Evolutionary conservation across 2,113 vertebrate genomes (phyloP).

Genomic region (Odobenus rosmarus): DNA sequence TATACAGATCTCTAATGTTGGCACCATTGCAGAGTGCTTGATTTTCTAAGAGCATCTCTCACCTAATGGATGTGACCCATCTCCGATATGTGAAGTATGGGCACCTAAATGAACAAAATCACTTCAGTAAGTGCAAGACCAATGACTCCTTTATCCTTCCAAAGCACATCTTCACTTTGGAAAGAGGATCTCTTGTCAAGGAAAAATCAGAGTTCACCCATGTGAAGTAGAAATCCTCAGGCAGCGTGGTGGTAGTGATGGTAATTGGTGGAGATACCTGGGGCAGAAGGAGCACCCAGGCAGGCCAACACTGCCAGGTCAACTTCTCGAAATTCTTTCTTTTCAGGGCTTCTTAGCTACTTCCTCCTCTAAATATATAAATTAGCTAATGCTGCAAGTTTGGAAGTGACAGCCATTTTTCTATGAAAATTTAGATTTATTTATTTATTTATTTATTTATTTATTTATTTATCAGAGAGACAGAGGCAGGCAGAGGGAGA

Average conservation of each 20-base stretch:
- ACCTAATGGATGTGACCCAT: not conserved
- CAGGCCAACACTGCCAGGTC: not conserved
- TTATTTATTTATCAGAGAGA: no score
- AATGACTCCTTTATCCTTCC: not conserved
- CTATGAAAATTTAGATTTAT: not conserved
- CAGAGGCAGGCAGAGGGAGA: no score
- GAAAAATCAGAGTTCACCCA: fast-evolving
- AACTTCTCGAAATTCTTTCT: not conserved
- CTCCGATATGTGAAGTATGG: not conserved
- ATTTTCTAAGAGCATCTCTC: not conserved
- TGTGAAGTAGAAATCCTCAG: not conserved
- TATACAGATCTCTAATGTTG: not conserved
- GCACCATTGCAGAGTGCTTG: not conserved
- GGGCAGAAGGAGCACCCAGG: not conserved
- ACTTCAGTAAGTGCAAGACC: not conserved
- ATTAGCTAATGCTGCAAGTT: not conserved
- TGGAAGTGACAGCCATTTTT: not conserved
- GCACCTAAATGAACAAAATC: not conserved
- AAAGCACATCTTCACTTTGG: not conserved
- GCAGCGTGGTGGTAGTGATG: fast-evolving
- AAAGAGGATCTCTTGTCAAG: not conserved
- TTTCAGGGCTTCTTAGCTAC: not conserved
- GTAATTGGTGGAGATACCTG: no score
- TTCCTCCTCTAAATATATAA: not conserved
- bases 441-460: no score